Evolutionary conservation across 2,888 invertebrate genomes (phyloP).

Genomic region (Axea sp.): DNA sequence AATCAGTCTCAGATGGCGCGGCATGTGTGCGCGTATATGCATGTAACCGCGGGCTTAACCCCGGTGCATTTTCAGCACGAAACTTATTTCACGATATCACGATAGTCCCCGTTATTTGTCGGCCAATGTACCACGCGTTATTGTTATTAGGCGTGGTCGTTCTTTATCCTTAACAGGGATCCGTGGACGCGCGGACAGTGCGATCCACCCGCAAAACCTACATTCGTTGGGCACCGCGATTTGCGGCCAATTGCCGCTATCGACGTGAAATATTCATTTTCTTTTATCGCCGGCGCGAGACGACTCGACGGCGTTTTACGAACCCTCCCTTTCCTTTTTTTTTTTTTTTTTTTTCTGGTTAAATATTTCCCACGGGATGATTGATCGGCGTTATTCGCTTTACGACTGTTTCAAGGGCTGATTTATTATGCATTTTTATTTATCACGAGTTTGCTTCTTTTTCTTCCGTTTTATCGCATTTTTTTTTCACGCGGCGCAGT

Average conservation of each 20-base stretch:
- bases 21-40: conserved; percentile 12
- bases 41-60: conserved; percentile 41
- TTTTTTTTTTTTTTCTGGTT: conserved; percentile 8
- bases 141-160: neutral
- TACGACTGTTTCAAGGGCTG: conserved; percentile 10
- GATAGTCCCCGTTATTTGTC: conserved; percentile 51
- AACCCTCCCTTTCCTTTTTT: no score
- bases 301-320: conserved; percentile 2
- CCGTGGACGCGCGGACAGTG: conserved; percentile 12
- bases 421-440: neutral
- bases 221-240: conserved; percentile 3
- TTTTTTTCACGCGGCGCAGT: no score
- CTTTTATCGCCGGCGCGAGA: conserved; percentile 14
- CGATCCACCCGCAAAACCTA: conserved; percentile 29
- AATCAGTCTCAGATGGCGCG: conserved; percentile 52
- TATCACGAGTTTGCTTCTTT: neutral
- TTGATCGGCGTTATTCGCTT: conserved; percentile 5
- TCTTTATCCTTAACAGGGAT: conserved; percentile 13
- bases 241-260: conserved; percentile 5
- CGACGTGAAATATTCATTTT: conserved; percentile 9
- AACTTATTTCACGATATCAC: conserved; percentile 54
- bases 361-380: conserved; percentile 12
- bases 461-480: no score
- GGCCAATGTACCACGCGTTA: conserved; percentile 27
- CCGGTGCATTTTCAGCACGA: conserved; percentile 52